phyloP scores from a whole-genome alignment of 2,113 vertebrate species.

The Elephantulus edwardii region DNA sequence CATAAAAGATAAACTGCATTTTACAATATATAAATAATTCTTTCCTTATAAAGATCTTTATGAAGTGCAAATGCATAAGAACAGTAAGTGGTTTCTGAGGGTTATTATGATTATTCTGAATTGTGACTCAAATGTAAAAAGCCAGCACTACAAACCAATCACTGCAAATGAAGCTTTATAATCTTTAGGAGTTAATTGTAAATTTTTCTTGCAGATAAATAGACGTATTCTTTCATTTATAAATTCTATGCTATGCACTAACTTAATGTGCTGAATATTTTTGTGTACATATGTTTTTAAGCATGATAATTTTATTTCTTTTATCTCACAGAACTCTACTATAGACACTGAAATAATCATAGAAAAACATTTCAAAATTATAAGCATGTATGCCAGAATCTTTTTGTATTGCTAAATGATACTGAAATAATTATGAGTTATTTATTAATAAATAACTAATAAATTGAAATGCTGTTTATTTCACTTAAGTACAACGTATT shows the following conservation, averaged over 20 bases:
- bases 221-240: background rate
- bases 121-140: background rate
- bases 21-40: slow-evolving; percentile 21
- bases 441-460: background rate
- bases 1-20: background rate
- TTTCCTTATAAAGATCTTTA: background rate
- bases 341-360: slow-evolving; percentile 23
- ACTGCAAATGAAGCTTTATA: background rate
- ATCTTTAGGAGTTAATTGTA: background rate
- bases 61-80: background rate
- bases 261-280: background rate
- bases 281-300: background rate
- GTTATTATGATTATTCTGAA: slow-evolving; percentile 27
- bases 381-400: background rate
- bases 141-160: background rate
- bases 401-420: background rate
- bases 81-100: slow-evolving; percentile 30
- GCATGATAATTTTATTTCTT: background rate
- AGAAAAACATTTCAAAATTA: background rate
- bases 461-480: background rate
- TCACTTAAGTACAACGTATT: background rate
- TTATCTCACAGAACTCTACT: background rate
- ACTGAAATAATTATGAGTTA: background rate
- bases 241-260: background rate
- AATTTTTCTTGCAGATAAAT: background rate